Percentiles rank a stretch among this genome's conserved stretches.
phyloP scores from a whole-genome alignment of 2,113 vertebrate species.

The Globicephala melas region DNA sequence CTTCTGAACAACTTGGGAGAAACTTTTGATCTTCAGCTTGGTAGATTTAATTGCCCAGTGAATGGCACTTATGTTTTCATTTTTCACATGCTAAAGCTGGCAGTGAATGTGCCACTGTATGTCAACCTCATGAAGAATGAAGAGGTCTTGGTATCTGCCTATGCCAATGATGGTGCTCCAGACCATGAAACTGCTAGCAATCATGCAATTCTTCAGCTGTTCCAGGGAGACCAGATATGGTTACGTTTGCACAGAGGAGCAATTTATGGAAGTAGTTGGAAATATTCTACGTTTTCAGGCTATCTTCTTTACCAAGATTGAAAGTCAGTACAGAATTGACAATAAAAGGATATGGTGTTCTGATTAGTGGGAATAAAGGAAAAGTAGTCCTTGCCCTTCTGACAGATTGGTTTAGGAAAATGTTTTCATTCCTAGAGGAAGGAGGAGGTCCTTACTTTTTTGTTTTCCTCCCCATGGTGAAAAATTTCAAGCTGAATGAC shows the following conservation, averaged over 20 bases:
- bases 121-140: constrained; percentile 99
- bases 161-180: constrained; percentile 97
- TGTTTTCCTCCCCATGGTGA: constrained; percentile 75
- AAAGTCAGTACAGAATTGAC: constrained; percentile 78
- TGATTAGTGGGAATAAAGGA: constrained; percentile 63
- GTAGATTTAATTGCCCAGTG: constrained; percentile 93
- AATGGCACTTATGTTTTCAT: constrained; percentile 96
- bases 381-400: constrained; percentile 40
- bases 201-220: constrained; percentile 94
- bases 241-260: constrained; percentile 94
- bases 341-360: constrained; percentile 68
- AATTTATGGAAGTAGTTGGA: constrained; percentile 99
- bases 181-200: constrained; percentile 98
- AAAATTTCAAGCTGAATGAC: constrained; percentile 80
- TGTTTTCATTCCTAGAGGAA: constrained; percentile 75
- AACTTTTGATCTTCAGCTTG: constrained; percentile 92
- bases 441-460: constrained; percentile 69
- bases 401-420: constrained; percentile 73
- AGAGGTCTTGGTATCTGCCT: constrained; percentile 96
- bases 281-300: constrained; percentile 98
- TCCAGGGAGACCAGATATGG: constrained; percentile 97
- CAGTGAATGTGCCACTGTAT: constrained; percentile 96
- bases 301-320: constrained; percentile 98
- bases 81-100: constrained; percentile 98
- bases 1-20: constrained; percentile 95